Conservation (phyloP, 1,140 invertebrate species). For the Lepeophtheirus salmonis region DNA sequence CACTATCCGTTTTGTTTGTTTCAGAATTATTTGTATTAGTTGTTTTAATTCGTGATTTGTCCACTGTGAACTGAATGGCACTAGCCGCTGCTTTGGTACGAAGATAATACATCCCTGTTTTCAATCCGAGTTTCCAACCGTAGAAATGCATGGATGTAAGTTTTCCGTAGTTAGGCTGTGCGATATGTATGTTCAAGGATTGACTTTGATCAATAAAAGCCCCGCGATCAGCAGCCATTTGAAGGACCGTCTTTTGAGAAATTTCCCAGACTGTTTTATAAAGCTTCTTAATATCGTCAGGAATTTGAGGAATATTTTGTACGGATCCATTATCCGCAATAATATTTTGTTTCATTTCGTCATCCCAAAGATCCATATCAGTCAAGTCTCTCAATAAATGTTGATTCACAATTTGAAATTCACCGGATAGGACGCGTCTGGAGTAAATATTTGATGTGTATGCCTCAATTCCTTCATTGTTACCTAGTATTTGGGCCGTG, state of each 20-base stretch:
- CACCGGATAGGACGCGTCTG: conserved; percentile 74
- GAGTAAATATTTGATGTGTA: conserved; percentile 96
- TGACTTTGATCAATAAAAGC: conserved; percentile 98
- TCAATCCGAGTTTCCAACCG: conserved; percentile 77
- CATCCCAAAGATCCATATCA: conserved; percentile 73
- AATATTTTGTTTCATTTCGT: conserved; percentile 88
- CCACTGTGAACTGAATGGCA: conserved; percentile 93
- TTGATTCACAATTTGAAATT: conserved; percentile 84
- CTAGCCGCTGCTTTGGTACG: conserved; percentile 87
- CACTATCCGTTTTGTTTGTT: conserved; percentile 30
- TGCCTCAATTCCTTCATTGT: conserved; percentile 95
- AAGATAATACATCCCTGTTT: conserved; percentile 98
- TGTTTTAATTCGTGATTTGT: conserved; percentile 52
- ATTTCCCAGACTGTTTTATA: conserved; percentile 99
- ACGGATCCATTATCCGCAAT: conserved; percentile 82
- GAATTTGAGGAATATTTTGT: conserved; percentile 66
- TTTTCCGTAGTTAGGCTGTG: conserved; percentile 76
- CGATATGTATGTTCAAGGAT: conserved; percentile 89
- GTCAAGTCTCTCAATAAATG: conserved; percentile 85
- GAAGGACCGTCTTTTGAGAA: conserved; percentile 72
- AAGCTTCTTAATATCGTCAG: conserved; percentile 64
- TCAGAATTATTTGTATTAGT: conserved; percentile 4
- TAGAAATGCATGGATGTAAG: conserved; percentile 96
- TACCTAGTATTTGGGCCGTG: conserved; percentile 95
- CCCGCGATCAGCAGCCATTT: conserved; percentile 94